phyloP scores from a whole-genome alignment of 1,140 invertebrate genomes.

The Trachelipus rathkii region DNA sequence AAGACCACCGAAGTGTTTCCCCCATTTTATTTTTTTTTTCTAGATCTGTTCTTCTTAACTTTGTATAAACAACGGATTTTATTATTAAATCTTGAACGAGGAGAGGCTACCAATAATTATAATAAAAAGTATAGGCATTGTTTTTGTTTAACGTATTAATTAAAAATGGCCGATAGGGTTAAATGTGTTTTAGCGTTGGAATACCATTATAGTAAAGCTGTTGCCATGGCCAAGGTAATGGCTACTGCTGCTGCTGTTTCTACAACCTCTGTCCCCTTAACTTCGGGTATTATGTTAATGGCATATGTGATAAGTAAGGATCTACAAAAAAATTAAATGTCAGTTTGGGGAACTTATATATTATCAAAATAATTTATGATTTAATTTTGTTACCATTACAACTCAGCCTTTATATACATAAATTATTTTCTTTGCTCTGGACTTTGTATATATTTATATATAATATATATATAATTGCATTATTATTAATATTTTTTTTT shows the following conservation, averaged over 20 bases:
- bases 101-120: no score
- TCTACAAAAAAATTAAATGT: not conserved
- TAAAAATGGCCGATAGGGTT: no score
- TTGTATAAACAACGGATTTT: not conserved
- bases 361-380: not conserved
- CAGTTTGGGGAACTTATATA: not conserved
- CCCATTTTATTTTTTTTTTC: not conserved
- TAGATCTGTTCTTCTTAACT: not conserved
- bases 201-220: no score
- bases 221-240: no score
- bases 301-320: not conserved
- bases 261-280: not conserved
- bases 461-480: not conserved
- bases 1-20: not conserved
- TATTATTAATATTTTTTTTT: not conserved
- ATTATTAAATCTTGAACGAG: not conserved
- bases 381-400: not conserved
- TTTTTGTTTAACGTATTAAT: no score
- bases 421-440: slow-evolving; percentile 3
- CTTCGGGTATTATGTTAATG: not conserved
- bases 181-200: not conserved
- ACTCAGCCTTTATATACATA: not conserved
- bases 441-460: not conserved
- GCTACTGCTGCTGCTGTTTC: no score
- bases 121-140: no score